Conservation (phyloP, 2,797 vertebrate genomes). For the Prunella strophiata region DNA sequence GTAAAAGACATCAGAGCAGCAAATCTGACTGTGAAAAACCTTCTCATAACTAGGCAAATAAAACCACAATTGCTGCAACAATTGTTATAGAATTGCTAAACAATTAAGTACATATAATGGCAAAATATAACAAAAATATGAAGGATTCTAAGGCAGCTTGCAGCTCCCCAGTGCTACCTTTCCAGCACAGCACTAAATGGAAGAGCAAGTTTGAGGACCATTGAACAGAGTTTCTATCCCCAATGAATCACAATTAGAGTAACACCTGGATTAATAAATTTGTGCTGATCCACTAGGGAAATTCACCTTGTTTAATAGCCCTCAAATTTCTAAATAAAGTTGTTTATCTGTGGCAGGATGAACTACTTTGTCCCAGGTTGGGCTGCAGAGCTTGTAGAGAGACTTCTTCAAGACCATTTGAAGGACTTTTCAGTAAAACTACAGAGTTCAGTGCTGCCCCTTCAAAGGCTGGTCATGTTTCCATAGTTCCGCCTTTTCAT, state of each 20-base stretch:
- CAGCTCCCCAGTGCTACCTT: background rate
- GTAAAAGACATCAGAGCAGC: background rate
- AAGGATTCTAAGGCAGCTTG: background rate
- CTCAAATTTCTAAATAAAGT: slow-evolving; percentile 69
- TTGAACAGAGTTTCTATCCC: slow-evolving; percentile 58
- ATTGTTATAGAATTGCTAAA: background rate
- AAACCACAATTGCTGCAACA: background rate
- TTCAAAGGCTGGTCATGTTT: background rate
- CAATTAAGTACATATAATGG: background rate
- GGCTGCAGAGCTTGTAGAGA: slow-evolving; percentile 6
- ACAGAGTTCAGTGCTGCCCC: background rate
- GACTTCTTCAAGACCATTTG: slow-evolving; percentile 55
- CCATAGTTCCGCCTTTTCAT: background rate
- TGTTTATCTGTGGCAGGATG: slow-evolving; percentile 67
- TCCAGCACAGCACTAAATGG: background rate
- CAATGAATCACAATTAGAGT: slow-evolving; percentile 71
- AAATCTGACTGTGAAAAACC: background rate
- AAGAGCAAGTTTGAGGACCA: slow-evolving; percentile 59
- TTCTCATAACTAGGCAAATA: background rate
- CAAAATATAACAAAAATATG: background rate
- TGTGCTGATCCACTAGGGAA: slow-evolving; percentile 62
- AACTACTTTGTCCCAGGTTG: slow-evolving; percentile 39
- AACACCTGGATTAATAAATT: slow-evolving; percentile 74
- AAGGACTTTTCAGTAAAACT: slow-evolving; percentile 52
- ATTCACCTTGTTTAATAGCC: slow-evolving; percentile 69